Conservation (phyloP, 2,888 invertebrate genomes). For the Periphyllus acericola region DNA sequence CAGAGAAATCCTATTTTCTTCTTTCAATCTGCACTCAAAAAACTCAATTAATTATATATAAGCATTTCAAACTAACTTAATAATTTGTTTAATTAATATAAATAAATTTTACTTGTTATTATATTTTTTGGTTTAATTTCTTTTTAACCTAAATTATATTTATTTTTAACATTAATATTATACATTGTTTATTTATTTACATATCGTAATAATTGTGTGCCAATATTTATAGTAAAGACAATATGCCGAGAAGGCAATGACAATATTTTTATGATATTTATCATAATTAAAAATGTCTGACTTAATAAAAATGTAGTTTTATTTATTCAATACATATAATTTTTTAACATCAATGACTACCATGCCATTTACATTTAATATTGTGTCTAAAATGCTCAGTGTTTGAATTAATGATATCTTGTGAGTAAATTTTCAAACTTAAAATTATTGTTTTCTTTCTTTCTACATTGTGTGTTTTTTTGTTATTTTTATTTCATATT, state of each 20-base stretch:
- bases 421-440: background rate
- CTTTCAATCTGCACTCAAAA: background rate
- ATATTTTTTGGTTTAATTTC: background rate
- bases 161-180: background rate
- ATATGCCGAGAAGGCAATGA: conserved; percentile 27
- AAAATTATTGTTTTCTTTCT: background rate
- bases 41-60: background rate
- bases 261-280: conserved; percentile 37
- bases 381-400: background rate
- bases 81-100: background rate
- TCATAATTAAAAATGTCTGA: background rate
- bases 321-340: background rate
- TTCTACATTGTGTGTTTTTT: background rate
- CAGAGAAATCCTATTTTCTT: no score
- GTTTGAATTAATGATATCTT: conserved; percentile 6
- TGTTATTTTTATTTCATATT: background rate
- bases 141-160: background rate
- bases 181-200: conserved; percentile 3
- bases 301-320: background rate
- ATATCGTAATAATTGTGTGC: conserved; percentile 52
- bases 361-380: conserved; percentile 10
- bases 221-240: conserved; percentile 43
- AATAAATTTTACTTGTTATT: background rate
- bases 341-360: background rate
- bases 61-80: background rate